Conservation (phyloP, 2,888 invertebrate genomes). For the Eilema sororculum region DNA sequence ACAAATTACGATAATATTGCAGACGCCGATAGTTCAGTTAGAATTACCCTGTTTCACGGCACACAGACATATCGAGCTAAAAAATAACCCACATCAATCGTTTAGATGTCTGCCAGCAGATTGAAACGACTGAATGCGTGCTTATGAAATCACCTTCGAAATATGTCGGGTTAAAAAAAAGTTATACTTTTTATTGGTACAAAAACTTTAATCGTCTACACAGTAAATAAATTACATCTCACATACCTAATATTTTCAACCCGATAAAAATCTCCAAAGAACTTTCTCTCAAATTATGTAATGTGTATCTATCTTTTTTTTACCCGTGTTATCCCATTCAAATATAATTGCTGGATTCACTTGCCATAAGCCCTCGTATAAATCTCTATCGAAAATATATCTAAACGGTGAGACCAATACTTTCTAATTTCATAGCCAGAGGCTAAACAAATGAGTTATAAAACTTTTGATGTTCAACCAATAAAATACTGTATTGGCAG, state of each 20-base stretch:
- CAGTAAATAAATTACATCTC: conserved; percentile 32
- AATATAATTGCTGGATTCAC: conserved; percentile 70
- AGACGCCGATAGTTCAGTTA: neutral
- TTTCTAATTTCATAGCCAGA: conserved; percentile 83
- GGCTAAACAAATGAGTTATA: conserved; percentile 78
- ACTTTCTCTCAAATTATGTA: conserved; percentile 73
- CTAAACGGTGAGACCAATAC: conserved; percentile 63
- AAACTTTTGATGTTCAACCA: conserved; percentile 69
- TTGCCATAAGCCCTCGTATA: conserved; percentile 69
- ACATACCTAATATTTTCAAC: conserved; percentile 44
- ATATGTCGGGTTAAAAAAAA: conserved; percentile 8
- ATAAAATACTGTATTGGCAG: conserved; percentile 44
- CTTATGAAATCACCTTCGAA: neutral
- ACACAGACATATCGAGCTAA: neutral
- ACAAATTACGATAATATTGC: neutral
- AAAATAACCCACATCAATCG: neutral
- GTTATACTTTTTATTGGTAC: conserved; percentile 38
- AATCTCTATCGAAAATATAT: conserved; percentile 76
- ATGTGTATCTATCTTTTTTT: conserved; percentile 56
- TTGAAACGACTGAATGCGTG: neutral
- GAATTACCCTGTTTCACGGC: neutral
- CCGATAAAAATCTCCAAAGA: conserved; percentile 56
- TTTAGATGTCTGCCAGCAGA: neutral
- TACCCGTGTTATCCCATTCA: conserved; percentile 55
- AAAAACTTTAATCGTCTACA: conserved; percentile 38